phyloP scores from a whole-genome alignment of 2,797 vertebrate species.

The Lagocephalus sceleratus region DNA sequence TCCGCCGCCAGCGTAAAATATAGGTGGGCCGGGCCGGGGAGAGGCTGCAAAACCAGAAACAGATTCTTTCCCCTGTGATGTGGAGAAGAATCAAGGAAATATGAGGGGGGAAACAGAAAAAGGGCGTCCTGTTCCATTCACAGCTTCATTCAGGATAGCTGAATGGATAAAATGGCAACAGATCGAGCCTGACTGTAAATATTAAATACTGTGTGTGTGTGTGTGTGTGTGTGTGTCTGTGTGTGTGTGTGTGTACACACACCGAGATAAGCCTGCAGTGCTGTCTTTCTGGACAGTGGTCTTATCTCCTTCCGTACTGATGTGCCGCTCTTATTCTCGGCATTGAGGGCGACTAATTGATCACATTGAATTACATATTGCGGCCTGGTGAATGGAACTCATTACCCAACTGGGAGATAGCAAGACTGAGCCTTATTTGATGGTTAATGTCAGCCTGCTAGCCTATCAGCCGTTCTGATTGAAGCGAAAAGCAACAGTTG shows the following conservation, averaged over 20 bases:
- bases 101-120: neutral
- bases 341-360: slow-evolving; percentile 36
- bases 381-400: slow-evolving; percentile 40
- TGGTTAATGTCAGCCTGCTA: slow-evolving; percentile 47
- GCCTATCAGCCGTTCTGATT: slow-evolving; percentile 45
- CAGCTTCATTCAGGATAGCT: slow-evolving; percentile 3
- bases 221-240: neutral
- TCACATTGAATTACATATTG: slow-evolving; percentile 41
- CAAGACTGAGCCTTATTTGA: slow-evolving; percentile 39
- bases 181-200: slow-evolving; percentile 7
- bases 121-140: neutral
- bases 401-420: slow-evolving; percentile 50
- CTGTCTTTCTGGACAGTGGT: slow-evolving; percentile 19
- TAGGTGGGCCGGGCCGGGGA: neutral
- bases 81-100: neutral
- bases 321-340: slow-evolving; percentile 28
- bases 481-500: slow-evolving; percentile 62
- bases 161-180: neutral
- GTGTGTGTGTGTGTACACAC: neutral
- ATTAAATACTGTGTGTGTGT: slow-evolving; percentile 11
- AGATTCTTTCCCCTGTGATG: neutral
- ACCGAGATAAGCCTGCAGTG: slow-evolving; percentile 12
- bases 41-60: neutral
- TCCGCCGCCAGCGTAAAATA: slow-evolving; percentile 18
- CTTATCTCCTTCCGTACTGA: slow-evolving; percentile 24